Evolutionary conservation across 2,797 vertebrate species (phyloP).

Genomic region (Bradypus variegatus): DNA sequence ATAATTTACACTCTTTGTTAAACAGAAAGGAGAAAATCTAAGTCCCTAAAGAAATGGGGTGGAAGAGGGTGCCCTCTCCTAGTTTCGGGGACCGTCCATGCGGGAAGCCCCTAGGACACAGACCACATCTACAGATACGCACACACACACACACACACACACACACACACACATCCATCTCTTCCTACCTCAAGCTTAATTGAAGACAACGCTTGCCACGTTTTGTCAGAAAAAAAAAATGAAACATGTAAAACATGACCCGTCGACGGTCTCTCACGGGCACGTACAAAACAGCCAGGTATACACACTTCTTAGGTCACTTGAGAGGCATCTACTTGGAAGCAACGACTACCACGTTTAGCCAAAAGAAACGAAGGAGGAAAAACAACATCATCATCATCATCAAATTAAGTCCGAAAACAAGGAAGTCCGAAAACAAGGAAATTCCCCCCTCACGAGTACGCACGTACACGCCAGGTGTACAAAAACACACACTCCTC

Average conservation of each 20-base stretch:
- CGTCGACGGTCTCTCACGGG: too few species aligned
- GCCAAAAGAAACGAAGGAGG: neutral
- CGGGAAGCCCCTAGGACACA: neutral
- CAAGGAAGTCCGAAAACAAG: too few species aligned
- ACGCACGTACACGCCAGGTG: neutral
- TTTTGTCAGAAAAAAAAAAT: neutral
- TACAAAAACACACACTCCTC: neutral
- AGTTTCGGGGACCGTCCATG: neutral
- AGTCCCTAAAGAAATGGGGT: neutral
- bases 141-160: neutral
- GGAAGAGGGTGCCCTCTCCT: neutral
- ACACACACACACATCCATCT: neutral
- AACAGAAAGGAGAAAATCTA: neutral
- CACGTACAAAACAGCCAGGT: neutral
- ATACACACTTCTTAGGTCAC: neutral
- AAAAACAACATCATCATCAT: too few species aligned
- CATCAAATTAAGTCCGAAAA: too few species aligned
- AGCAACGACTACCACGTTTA: neutral
- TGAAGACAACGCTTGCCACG: neutral
- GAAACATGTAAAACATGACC: too few species aligned
- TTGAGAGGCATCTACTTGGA: neutral
- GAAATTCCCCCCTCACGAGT: too few species aligned
- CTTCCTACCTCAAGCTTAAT: neutral
- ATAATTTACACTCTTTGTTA: neutral
- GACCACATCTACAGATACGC: neutral